Evolutionary conservation across 1,140 invertebrate genomes (phyloP), one percentile per base, ranked within the genome.

Genomic region (Eueides isabella): DNA sequence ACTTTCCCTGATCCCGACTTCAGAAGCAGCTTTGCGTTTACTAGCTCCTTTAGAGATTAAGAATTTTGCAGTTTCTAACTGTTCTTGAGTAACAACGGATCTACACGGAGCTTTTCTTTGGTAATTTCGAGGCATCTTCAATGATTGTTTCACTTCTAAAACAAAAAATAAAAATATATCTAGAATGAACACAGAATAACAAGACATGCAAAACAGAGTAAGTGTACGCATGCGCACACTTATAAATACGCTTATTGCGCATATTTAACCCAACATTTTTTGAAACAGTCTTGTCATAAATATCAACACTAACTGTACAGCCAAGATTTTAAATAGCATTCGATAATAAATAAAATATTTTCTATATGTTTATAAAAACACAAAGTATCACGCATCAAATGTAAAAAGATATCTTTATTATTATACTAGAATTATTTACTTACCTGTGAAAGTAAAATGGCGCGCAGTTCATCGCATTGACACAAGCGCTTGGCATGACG

Each of bases 1-100:
- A 26, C 74, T 71, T 63, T 75, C 74, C 23, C 44, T 68, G 14
- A 72, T 14, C 26, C 74, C 69, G 29, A 76, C 69, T 68, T 76
- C 33, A 33, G 29, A 12, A 23, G 64, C 71, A 23, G 71, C 71
- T 71, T 70, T 61, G 23, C 65, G 23, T 69, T 74, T 69, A 33
- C 62, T 74, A 2, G 31, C 14, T 38, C 74, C 74, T 14, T 67
- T 61, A 16, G 68, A 41, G 35, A 71, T 75, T 71, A 75, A 67
- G 61, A 61, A 28, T 75, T 61, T 71, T 30, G 74, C 68, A 6
- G 61, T 30, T 61, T 70, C 30, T 9, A 61, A 29, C 61, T 61
- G 61, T 29, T 29, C 28, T 14, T 61, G 11, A 5, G 61, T 61
- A 26, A 61, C 61, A 2, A 61, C 6, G 11, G 1, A 9, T 61